phyloP scores from a whole-genome alignment of 2,113 vertebrate genomes.

The Ceratotherium simum region DNA sequence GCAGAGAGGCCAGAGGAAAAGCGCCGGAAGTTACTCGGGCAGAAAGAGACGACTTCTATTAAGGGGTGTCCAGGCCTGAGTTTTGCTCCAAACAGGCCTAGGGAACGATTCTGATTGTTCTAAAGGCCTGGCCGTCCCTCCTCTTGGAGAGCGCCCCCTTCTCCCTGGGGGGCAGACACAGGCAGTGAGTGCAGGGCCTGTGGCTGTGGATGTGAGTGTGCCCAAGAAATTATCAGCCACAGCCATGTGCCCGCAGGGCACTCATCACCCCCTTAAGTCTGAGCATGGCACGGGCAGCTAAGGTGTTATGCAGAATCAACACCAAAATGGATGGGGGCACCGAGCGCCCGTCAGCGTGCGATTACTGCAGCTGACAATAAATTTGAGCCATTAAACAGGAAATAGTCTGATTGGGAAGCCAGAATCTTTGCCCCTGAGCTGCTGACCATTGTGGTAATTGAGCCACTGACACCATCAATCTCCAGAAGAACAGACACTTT shows the following conservation, averaged over 20 bases:
- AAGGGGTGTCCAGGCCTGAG: background rate
- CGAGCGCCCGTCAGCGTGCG: constrained; percentile 1
- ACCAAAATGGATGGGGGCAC: constrained; percentile 60
- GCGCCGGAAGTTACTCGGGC: background rate
- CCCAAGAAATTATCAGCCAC: background rate
- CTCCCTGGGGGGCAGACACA: accelerated
- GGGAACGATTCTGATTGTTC: background rate
- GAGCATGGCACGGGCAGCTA: background rate
- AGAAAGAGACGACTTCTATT: background rate
- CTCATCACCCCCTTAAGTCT: background rate
- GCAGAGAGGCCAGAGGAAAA: no score
- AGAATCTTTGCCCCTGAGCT: constrained; percentile 75
- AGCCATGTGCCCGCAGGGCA: background rate
- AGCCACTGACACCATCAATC: constrained; percentile 74
- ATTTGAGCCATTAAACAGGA: constrained; percentile 76
- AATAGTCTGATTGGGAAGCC: constrained; percentile 68
- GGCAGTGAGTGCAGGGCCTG: background rate
- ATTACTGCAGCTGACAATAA: constrained; percentile 69
- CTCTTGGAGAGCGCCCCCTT: background rate
- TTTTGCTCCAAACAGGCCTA: background rate
- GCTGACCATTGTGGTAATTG: constrained; percentile 73
- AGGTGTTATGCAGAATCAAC: constrained; percentile 51
- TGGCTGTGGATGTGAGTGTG: background rate
- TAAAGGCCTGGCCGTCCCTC: background rate
- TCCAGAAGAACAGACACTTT: background rate